phyloP scores from a whole-genome alignment of 2,888 invertebrate species.

The Drosophila setosimentum region DNA sequence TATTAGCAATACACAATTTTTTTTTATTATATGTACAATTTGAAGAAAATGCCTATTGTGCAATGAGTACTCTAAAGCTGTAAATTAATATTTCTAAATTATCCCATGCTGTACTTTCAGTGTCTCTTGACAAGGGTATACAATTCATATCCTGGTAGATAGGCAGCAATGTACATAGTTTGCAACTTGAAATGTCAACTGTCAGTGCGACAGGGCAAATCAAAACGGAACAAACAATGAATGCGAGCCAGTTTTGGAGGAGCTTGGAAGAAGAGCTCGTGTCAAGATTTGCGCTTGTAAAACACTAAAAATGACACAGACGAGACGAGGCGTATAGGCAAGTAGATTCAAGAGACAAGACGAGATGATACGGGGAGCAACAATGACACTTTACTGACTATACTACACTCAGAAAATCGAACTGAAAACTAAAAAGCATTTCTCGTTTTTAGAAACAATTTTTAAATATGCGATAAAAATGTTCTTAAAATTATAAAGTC shows the following conservation, averaged over 20 bases:
- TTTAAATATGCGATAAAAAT: background rate
- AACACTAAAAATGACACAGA: conserved; percentile 68
- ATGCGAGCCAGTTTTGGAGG: conserved; percentile 17
- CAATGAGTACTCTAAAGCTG: background rate
- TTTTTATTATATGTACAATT: background rate
- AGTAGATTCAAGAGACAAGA: background rate
- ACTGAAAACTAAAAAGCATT: background rate
- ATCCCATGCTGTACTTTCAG: background rate
- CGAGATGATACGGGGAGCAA: background rate
- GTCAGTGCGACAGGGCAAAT: conserved; percentile 65
- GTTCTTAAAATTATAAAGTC: too few relatives aligned
- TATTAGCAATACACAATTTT: too few relatives aligned
- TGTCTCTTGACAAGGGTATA: conserved; percentile 37
- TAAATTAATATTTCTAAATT: background rate
- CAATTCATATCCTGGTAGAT: conserved; percentile 49
- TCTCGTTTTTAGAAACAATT: background rate
- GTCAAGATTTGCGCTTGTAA: conserved; percentile 75
- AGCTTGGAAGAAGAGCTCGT: conserved; percentile 38
- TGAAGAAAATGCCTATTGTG: background rate
- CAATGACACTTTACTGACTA: conserved; percentile 25
- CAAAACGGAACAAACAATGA: conserved; percentile 68
- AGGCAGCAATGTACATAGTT: conserved; percentile 46
- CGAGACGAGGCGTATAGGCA: conserved; percentile 4
- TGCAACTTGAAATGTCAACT: conserved; percentile 72
- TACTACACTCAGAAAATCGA: background rate